A percentile compares a stretch with the other conserved stretches of the same genome.
phyloP scores from a whole-genome alignment of 2,888 invertebrate genomes.

The Lasioglossum malachurum region DNA sequence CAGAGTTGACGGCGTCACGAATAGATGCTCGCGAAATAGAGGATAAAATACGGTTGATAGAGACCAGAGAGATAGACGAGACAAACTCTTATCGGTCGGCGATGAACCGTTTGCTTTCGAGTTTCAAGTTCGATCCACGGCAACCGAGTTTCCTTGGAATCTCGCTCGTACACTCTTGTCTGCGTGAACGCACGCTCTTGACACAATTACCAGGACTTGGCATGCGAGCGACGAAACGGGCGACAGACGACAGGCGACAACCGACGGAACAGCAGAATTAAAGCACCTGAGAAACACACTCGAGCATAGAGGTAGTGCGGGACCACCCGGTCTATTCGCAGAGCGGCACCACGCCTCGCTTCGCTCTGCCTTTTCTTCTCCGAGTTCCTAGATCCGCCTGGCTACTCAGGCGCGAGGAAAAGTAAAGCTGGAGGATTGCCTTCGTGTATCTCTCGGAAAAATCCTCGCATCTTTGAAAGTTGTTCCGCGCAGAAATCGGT shows the following conservation, averaged over 20 bases:
- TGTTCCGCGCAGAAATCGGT: too few relatives aligned
- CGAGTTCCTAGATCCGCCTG: constrained; percentile 2
- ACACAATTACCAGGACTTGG: constrained; percentile 6
- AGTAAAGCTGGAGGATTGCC: background rate
- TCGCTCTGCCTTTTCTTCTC: background rate
- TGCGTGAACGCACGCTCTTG: constrained; percentile 10
- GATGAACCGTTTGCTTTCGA: background rate
- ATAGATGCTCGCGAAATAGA: background rate
- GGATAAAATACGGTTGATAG: background rate
- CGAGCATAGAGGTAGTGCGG: background rate
- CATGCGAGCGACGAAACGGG: background rate
- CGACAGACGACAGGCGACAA: background rate
- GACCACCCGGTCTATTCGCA: constrained; percentile 1
- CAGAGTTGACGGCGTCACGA: background rate
- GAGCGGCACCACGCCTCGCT: background rate
- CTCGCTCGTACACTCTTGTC: background rate
- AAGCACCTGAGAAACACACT: constrained; percentile 2
- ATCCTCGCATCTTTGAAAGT: too few relatives aligned
- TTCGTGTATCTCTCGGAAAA: too few relatives aligned
- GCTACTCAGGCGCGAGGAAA: background rate
- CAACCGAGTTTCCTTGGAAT: background rate
- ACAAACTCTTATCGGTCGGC: background rate
- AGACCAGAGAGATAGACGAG: background rate
- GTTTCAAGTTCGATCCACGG: background rate
- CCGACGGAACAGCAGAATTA: background rate